Evolutionary conservation across 2,888 invertebrate genomes (phyloP).

Genomic region (Aelia acuminata): DNA sequence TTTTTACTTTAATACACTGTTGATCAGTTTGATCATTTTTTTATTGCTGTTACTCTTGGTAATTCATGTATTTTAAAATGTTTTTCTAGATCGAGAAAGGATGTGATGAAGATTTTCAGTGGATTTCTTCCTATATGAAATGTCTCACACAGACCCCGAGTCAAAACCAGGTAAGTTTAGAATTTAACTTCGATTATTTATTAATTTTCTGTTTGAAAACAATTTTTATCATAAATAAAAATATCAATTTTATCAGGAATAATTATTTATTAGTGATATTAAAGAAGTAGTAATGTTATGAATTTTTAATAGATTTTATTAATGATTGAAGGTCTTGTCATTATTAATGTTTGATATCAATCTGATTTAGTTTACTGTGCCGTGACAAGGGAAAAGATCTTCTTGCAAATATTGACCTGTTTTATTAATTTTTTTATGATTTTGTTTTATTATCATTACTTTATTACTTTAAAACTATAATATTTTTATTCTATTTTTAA

Average conservation of each 20-base stretch:
- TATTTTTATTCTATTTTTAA: too few relatives aligned
- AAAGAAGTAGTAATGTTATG: not conserved
- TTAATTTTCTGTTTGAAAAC: not conserved
- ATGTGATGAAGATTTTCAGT: slow-evolving; percentile 12
- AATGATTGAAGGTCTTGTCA: too few relatives aligned
- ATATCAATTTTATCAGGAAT: not conserved
- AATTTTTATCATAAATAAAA: not conserved
- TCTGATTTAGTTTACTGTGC: too few relatives aligned
- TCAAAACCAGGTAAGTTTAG: slow-evolving; percentile 55
- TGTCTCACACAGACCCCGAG: slow-evolving; percentile 56
- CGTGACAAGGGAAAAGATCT: too few relatives aligned
- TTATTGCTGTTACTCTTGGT: not conserved
- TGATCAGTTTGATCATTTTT: not conserved
- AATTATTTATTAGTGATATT: not conserved
- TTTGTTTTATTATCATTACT: too few relatives aligned
- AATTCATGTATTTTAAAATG: not conserved
- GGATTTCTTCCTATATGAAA: slow-evolving; percentile 34
- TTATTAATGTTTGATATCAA: too few relatives aligned
- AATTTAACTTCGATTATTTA: not conserved
- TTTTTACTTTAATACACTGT: not conserved
- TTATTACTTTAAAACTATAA: too few relatives aligned
- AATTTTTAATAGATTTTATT: too few relatives aligned
- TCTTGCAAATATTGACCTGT: too few relatives aligned
- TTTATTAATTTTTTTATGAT: too few relatives aligned
- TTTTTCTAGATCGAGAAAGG: not conserved